Percentiles rank a stretch among this genome's conserved stretches.
Evolutionary conservation across 2,888 invertebrate species (phyloP).

Genomic region (Cerastis rubricosa): DNA sequence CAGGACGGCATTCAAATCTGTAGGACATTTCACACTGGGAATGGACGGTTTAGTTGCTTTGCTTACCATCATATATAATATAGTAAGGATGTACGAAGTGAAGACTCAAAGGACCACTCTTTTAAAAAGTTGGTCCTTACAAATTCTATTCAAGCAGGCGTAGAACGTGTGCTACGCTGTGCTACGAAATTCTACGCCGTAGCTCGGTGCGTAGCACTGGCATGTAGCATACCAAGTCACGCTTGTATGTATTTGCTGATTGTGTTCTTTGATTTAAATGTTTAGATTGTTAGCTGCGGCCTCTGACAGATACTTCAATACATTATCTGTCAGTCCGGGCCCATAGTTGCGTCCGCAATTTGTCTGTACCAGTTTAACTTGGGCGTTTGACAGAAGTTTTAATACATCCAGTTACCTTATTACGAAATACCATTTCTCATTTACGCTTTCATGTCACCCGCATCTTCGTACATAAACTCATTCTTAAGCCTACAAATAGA

Average conservation of each 20-base stretch:
- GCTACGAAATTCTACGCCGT: neutral
- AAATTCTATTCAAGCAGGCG: neutral
- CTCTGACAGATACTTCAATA: neutral
- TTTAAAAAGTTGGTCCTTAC: neutral
- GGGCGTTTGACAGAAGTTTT: neutral
- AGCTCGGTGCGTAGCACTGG: neutral
- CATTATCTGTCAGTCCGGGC: neutral
- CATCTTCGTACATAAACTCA: neutral
- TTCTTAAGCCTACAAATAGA: neutral
- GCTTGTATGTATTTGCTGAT: neutral
- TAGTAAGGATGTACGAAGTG: constrained; percentile 1
- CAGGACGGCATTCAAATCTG: constrained; percentile 58
- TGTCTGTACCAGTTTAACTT: neutral
- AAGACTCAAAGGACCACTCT: neutral
- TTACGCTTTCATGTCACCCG: too few relatives aligned
- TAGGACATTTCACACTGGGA: constrained; percentile 42
- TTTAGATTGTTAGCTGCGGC: neutral
- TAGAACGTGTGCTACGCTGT: neutral
- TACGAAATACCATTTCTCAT: neutral
- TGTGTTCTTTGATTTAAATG: neutral
- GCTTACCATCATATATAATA: constrained; percentile 24
- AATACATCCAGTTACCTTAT: neutral
- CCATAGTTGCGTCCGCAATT: neutral
- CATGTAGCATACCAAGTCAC: neutral
- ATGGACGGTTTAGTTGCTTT: constrained; percentile 19